These are phyloP conservation scores for Merodon equestris DNA, from an alignment of 2,888 invertebrate genomes.

Conservation along the genomic window DNA sequence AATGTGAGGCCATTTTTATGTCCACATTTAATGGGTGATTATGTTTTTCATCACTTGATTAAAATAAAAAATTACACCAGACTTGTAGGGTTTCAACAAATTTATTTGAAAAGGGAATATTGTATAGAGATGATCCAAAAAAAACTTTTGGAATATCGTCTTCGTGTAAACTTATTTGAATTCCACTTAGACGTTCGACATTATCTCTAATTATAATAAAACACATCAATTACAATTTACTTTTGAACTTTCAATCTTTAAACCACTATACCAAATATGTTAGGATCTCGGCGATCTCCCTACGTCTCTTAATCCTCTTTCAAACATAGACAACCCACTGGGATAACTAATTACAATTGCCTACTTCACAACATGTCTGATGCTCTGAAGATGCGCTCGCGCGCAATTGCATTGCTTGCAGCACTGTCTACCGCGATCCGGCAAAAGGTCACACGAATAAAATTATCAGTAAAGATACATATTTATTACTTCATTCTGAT, in stretches of 20 bases:
- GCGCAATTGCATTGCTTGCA: constrained; percentile 43
- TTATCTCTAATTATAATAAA: constrained; percentile 51
- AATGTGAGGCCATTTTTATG: too few relatives aligned
- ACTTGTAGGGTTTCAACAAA: too few relatives aligned
- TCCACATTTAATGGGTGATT: too few relatives aligned
- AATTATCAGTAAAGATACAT: constrained; percentile 63
- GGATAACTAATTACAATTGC: constrained; percentile 66
- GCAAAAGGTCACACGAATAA: constrained; percentile 69
- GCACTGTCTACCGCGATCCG: constrained; percentile 22
- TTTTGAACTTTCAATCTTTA: constrained; percentile 62
- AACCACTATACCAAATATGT: constrained; percentile 3
- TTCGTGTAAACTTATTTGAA: too few relatives aligned
- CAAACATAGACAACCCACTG: constrained; percentile 55
- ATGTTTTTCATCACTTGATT: too few relatives aligned
- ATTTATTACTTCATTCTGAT: constrained; percentile 66
- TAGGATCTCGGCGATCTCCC: neutral
- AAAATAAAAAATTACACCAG: too few relatives aligned
- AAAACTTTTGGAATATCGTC: too few relatives aligned
- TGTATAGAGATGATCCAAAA: too few relatives aligned
- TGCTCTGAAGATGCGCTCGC: constrained; percentile 52
- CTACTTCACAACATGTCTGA: constrained; percentile 53
- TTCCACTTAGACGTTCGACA: too few relatives aligned
- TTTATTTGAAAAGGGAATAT: too few relatives aligned
- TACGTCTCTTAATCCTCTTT: constrained; percentile 17
- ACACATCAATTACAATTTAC: constrained; percentile 62